Base-by-base conservation (phyloP, 2,113 vertebrate species). In the Lethenteron reissneri region DNA sequence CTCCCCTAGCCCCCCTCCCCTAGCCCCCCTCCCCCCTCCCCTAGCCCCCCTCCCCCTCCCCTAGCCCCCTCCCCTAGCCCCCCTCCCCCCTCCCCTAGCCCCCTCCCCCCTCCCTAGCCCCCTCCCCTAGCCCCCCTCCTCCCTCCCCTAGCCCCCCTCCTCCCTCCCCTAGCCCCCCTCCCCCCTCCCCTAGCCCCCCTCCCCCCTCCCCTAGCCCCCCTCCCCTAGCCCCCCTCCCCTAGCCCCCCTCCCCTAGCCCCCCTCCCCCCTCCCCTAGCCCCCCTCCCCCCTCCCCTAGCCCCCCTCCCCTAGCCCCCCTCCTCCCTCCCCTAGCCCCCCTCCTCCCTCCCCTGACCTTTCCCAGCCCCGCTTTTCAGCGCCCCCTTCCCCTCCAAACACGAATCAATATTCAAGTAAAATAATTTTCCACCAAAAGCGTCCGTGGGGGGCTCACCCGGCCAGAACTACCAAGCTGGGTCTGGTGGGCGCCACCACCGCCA, bases 251-350 rank as follows among this genome's bases (percentile, higher is more conserved):
- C 60, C 62, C 62, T 19, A 14, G 19, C 62, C n/a, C n/a, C n/a
- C n/a, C n/a, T n/a, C n/a, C 19, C 19, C 62, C 62, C 4, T 3
- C 15, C 15, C 19, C 8, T 19, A 15, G 19, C n/a, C n/a, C n/a
- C n/a, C n/a, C n/a, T n/a, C 9, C 62, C 62, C 19, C 9, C 15
- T 19, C 62, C 62, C 19, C 9, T 5, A 15, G 15, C 62, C 62
- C 62, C 8, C 60, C 13, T 17, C n/a, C 60, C n/a, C 60, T 17
- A 13, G 13, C 13, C 60, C n/a, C n/a, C n/a, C n/a, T n/a, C n/a
- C n/a, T n/a, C 60, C 60, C 17, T 62, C 60, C 60, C 60, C 60
- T 62, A 13, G 60, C 60, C 60, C 60, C 60, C 60, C 60, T 14
- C 60, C 17, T 3, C 2, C 4, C 60, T 17, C 14, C 60, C 60